Conservation (phyloP, 2,888 invertebrate species). For the Tetramorium bicarinatum region DNA sequence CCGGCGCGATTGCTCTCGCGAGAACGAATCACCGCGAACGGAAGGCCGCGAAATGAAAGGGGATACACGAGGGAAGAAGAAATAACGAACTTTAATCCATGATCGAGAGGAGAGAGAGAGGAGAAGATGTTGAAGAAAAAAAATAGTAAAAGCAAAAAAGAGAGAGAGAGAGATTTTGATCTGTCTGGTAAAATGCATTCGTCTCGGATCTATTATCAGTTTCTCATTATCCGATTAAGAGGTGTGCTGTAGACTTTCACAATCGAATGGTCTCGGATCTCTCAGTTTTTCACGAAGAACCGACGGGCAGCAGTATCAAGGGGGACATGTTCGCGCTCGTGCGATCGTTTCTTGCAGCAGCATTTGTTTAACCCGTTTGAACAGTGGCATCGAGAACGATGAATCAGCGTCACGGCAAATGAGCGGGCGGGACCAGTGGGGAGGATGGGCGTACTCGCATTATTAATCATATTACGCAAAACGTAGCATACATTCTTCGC, state of each 20-base stretch:
- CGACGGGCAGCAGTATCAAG: neutral
- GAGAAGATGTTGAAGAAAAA: neutral
- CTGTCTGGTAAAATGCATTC: constrained; percentile 18
- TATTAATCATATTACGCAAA: constrained; percentile 48
- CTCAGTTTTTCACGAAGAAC: constrained; percentile 16
- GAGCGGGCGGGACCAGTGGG: neutral
- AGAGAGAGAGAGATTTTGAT: neutral
- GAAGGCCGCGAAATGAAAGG: constrained; percentile 35
- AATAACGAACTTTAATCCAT: constrained; percentile 46
- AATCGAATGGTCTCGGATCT: neutral
- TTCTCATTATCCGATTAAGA: constrained; percentile 39
- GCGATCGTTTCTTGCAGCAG: neutral
- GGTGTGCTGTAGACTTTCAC: neutral
- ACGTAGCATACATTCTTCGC: constrained; percentile 45
- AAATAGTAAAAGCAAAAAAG: neutral
- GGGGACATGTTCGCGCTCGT: neutral
- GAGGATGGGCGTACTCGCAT: neutral
- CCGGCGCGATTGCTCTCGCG: constrained; percentile 49
- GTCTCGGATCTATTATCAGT: constrained; percentile 40
- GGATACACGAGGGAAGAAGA: constrained; percentile 20
- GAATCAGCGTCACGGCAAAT: constrained; percentile 40
- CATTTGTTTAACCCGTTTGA: constrained; percentile 31
- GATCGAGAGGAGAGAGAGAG: neutral
- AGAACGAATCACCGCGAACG: constrained; percentile 33
- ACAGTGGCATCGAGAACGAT: constrained; percentile 33